Evolutionary conservation across 2,797 vertebrate genomes (phyloP).

Genomic region (Chaenodraco wilsoni): DNA sequence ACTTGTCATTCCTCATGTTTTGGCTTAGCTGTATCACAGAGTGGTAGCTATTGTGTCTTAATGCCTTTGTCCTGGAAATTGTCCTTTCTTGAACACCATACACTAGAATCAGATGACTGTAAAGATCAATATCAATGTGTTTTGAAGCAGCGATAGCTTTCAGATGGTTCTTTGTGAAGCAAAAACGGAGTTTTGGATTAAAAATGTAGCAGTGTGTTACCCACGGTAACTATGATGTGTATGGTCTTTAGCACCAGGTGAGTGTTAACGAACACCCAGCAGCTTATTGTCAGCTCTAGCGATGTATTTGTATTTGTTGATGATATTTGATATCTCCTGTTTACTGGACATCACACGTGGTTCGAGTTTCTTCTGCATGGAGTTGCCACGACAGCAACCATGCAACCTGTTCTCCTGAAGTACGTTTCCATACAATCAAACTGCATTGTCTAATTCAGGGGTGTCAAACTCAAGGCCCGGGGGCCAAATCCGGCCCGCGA

Average conservation of each 20-base stretch:
- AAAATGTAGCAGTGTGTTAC: conserved; percentile 66
- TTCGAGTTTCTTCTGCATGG: conserved; percentile 31
- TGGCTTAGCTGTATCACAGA: not conserved
- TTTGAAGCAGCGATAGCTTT: not conserved
- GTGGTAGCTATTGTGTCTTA: conserved; percentile 29
- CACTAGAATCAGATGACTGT: not conserved
- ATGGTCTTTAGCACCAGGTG: conserved; percentile 21
- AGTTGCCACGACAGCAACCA: not conserved
- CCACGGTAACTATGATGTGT: conserved; percentile 1
- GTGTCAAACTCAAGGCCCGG: no score
- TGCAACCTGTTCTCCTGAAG: no score
- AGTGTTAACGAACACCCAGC: conserved; percentile 54
- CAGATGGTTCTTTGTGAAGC: not conserved
- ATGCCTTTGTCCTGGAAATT: conserved; percentile 19
- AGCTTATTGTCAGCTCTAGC: conserved; percentile 60
- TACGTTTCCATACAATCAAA: no score
- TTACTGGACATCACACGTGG: conserved; percentile 14
- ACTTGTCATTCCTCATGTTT: not conserved
- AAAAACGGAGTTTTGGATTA: not conserved
- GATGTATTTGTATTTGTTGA: conserved; percentile 22
- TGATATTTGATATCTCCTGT: conserved; percentile 30
- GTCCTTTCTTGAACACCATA: conserved; percentile 14
- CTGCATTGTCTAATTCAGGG: no score
- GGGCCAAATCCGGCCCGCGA: no score
- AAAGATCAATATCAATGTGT: not conserved